Conservation (phyloP, 2,113 vertebrate species). For the Brachyistius frenatus region DNA sequence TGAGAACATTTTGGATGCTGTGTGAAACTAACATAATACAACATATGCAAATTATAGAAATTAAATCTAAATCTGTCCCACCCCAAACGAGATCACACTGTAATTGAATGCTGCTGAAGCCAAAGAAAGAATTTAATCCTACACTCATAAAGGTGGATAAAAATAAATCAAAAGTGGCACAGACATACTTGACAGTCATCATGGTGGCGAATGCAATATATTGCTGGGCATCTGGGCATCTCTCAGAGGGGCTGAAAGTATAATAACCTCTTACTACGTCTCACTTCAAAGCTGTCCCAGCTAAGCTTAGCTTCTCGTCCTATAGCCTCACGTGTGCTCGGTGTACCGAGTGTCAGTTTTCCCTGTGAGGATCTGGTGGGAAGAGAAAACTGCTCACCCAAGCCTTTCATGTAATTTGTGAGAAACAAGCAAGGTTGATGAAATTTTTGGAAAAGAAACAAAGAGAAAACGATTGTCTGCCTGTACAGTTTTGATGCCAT, state of each 20-base stretch:
- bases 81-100: slow-evolving; percentile 19
- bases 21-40: slow-evolving; percentile 20
- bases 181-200: slow-evolving; percentile 48
- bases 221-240: slow-evolving; percentile 58
- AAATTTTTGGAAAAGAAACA: slow-evolving; percentile 61
- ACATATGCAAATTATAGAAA: slow-evolving; percentile 6
- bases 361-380: slow-evolving; percentile 31
- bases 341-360: slow-evolving; percentile 37
- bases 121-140: slow-evolving; percentile 16
- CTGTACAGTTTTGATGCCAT: slow-evolving; percentile 73
- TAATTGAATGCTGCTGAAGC: slow-evolving; percentile 24
- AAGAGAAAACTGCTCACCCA: slow-evolving; percentile 47
- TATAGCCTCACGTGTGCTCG: slow-evolving; percentile 51
- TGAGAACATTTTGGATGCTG: not conserved
- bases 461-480: slow-evolving; percentile 73
- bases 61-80: slow-evolving; percentile 4
- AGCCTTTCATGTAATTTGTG: slow-evolving; percentile 63
- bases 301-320: slow-evolving; percentile 55
- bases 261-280: slow-evolving; percentile 67
- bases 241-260: slow-evolving; percentile 59
- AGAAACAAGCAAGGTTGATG: slow-evolving; percentile 59
- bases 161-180: slow-evolving; percentile 38
- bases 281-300: slow-evolving; percentile 68
- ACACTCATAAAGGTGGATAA: slow-evolving; percentile 10
- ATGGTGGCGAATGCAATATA: slow-evolving; percentile 56